Evolutionary conservation across 2,113 vertebrate genomes (phyloP).

Genomic region (Paramisgurnus dabryanus): DNA sequence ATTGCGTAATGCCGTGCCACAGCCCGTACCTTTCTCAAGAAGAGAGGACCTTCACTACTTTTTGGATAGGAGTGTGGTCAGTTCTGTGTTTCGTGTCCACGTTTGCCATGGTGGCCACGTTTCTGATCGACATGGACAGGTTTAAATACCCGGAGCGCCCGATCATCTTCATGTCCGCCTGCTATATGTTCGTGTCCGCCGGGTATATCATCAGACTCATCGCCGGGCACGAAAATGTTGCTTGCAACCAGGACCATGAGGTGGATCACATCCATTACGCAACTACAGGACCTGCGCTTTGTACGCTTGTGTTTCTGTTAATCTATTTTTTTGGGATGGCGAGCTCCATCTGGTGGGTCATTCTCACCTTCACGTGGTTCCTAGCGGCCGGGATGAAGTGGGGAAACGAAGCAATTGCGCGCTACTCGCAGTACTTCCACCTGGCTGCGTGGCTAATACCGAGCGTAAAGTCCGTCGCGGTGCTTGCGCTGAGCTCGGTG

Average conservation of each 20-base stretch:
- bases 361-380: conserved; percentile 89
- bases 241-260: conserved; percentile 76
- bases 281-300: conserved; percentile 88
- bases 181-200: conserved; percentile 88
- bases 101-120: conserved; percentile 88
- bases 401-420: conserved; percentile 88
- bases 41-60: conserved; percentile 86
- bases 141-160: conserved; percentile 92
- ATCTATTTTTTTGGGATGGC: conserved; percentile 92
- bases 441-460: conserved; percentile 93
- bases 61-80: conserved; percentile 93
- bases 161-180: conserved; percentile 91
- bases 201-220: conserved; percentile 87
- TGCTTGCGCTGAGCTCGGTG: conserved; percentile 89
- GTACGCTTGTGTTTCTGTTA: conserved; percentile 91
- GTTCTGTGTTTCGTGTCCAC: conserved; percentile 90
- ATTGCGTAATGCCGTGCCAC: conserved; percentile 89
- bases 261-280: conserved; percentile 82
- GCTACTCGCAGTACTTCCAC: conserved; percentile 93
- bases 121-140: conserved; percentile 89
- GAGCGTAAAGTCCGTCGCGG: conserved; percentile 89
- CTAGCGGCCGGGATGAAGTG: conserved; percentile 90
- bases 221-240: conserved; percentile 87
- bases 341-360: conserved; percentile 91
- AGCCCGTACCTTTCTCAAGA: conserved; percentile 86